Conservation (phyloP, 2,888 invertebrate species). For the Meghimatium bilineatum region DNA sequence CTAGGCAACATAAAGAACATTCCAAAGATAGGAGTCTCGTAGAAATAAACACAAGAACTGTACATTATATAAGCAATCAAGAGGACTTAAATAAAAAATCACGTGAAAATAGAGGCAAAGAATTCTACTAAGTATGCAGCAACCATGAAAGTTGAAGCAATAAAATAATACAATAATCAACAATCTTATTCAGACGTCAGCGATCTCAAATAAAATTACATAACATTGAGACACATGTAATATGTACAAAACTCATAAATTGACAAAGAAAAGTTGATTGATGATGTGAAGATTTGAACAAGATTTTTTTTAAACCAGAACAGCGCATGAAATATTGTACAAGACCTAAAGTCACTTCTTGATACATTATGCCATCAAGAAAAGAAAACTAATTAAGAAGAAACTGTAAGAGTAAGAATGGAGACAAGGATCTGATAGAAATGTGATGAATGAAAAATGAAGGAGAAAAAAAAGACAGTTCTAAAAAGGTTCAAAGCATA, state of each 20-base stretch:
- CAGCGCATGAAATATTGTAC: not conserved
- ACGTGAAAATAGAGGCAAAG: not conserved
- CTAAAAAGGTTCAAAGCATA: not conserved
- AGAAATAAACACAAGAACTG: not conserved
- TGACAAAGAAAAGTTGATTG: not conserved
- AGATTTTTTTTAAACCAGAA: not conserved
- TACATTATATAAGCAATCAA: not conserved
- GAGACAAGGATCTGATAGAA: not conserved
- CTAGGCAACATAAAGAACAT: not conserved
- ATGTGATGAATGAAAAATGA: not conserved
- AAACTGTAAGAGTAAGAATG: not conserved
- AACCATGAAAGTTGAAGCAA: not conserved
- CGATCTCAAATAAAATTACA: not conserved
- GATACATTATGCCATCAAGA: not conserved
- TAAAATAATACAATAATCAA: not conserved
- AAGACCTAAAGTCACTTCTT: not conserved
- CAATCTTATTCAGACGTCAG: not conserved
- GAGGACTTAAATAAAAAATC: not conserved
- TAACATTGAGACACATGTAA: not conserved
- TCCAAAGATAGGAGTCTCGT: not conserved
- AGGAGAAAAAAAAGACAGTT: not conserved
- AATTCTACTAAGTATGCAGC: not conserved
- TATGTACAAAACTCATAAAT: not conserved
- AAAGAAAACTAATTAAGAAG: not conserved
- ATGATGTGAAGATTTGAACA: not conserved